Conservation (phyloP, 2,888 invertebrate species). For the Eustalomyia histrio region DNA sequence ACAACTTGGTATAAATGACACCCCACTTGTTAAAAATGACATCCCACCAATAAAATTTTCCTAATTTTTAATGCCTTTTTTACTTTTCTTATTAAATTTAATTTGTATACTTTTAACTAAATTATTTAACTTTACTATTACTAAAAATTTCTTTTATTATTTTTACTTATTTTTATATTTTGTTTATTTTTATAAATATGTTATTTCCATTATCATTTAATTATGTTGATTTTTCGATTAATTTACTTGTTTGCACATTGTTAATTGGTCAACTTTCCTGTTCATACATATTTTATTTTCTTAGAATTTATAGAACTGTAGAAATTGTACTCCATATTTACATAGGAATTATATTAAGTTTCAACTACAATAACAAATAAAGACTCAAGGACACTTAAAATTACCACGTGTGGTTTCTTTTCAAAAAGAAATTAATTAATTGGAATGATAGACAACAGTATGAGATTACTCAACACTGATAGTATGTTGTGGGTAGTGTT, state of each 20-base stretch:
- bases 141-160: no score
- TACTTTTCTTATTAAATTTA: no score
- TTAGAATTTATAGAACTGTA: neutral
- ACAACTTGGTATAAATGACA: no score
- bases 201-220: conserved; percentile 3
- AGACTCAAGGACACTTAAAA: neutral
- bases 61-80: no score
- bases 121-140: no score
- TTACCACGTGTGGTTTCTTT: neutral
- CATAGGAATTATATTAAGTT: neutral
- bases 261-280: neutral
- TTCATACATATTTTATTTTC: neutral
- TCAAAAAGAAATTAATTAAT: neutral
- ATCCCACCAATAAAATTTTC: no score
- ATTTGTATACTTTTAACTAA: no score
- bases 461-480: no score
- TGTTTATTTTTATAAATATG: conserved; percentile 19
- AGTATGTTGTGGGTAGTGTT: no score
- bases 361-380: neutral
- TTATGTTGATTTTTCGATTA: conserved; percentile 23
- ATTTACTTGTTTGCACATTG: conserved; percentile 28
- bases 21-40: no score
- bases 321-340: neutral
- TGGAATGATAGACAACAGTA: no score
- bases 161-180: no score